Evolutionary conservation across 92 coral and sea anemone species (phyloP).

Genomic region (Siderastrea radians): DNA sequence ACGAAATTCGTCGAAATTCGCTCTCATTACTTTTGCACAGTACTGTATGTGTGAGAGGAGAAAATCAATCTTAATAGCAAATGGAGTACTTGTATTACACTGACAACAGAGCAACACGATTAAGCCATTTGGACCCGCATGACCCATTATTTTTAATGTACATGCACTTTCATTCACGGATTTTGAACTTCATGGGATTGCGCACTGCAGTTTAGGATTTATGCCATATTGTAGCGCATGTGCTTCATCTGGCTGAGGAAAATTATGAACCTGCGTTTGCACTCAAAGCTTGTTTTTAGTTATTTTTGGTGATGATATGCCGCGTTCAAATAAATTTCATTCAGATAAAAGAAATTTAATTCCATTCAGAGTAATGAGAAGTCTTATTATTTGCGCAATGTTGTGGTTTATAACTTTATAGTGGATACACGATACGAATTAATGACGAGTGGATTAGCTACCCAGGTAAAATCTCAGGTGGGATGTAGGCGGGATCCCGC

Average conservation of each 20-base stretch:
- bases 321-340: background rate
- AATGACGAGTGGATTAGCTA: slow-evolving; percentile 1
- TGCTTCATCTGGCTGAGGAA: slow-evolving; percentile 17
- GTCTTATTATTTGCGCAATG: too few species aligned
- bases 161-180: slow-evolving; percentile 30
- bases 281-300: slow-evolving; percentile 23
- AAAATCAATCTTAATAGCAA: slow-evolving; percentile 4
- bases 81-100: slow-evolving; percentile 5
- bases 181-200: slow-evolving; percentile 15
- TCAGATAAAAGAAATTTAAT: too few species aligned
- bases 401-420: background rate
- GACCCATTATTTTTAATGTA: slow-evolving; percentile 2
- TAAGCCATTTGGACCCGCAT: slow-evolving; percentile 16
- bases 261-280: slow-evolving; percentile 17
- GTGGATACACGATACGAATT: background rate
- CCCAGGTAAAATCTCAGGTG: slow-evolving; percentile 42
- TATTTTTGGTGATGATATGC: slow-evolving; percentile 13
- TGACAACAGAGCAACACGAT: slow-evolving; percentile 21
- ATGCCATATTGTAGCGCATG: slow-evolving; percentile 14
- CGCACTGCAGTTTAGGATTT: slow-evolving; percentile 17
- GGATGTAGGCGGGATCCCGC: slow-evolving; percentile 43
- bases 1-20: background rate
- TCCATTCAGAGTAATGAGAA: too few species aligned
- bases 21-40: slow-evolving; percentile 5
- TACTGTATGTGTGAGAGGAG: background rate